These are phyloP conservation scores for Pheosia gnoma DNA, from an alignment of 2,888 invertebrate species.

Conservation along the genomic window DNA sequence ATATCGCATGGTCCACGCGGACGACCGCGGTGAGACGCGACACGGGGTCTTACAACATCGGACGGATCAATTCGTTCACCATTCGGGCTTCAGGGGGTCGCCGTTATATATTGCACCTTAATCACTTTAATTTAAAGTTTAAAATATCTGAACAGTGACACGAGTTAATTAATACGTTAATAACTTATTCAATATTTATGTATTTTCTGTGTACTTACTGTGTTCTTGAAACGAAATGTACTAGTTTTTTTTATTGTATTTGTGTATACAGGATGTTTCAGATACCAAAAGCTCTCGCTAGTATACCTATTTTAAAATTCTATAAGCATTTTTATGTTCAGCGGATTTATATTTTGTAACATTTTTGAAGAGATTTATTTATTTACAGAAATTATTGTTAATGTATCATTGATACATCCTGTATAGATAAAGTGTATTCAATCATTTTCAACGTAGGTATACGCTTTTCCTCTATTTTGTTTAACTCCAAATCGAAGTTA, in stretches of 20 bases:
- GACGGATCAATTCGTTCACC: constrained; percentile 79
- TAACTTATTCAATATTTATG: too few relatives aligned
- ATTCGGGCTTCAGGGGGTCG: constrained; percentile 48
- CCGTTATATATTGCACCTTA: constrained; percentile 38
- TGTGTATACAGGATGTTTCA: constrained; percentile 12
- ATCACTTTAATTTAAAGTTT: constrained; percentile 26
- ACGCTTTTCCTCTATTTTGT: too few relatives aligned
- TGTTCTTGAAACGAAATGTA: not conserved
- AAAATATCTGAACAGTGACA: constrained; percentile 12
- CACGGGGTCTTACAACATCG: constrained; percentile 71
- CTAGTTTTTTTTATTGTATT: too few relatives aligned
- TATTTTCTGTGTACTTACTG: not conserved
- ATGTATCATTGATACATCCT: constrained; percentile 15
- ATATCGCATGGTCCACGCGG: constrained; percentile 35
- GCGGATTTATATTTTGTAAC: constrained; percentile 21
- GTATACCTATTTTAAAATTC: not conserved
- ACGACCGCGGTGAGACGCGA: constrained; percentile 59
- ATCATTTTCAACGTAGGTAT: too few relatives aligned
- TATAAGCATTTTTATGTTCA: constrained; percentile 20
- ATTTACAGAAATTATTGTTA: constrained; percentile 30
- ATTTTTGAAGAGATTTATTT: constrained; percentile 26
- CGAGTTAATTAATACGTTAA: not conserved
- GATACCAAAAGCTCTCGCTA: not conserved
- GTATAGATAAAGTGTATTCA: constrained; percentile 4
- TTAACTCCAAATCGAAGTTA: too few relatives aligned